Base-by-base conservation (phyloP, 2,888 invertebrate species). In the Synergus japonicus region DNA sequence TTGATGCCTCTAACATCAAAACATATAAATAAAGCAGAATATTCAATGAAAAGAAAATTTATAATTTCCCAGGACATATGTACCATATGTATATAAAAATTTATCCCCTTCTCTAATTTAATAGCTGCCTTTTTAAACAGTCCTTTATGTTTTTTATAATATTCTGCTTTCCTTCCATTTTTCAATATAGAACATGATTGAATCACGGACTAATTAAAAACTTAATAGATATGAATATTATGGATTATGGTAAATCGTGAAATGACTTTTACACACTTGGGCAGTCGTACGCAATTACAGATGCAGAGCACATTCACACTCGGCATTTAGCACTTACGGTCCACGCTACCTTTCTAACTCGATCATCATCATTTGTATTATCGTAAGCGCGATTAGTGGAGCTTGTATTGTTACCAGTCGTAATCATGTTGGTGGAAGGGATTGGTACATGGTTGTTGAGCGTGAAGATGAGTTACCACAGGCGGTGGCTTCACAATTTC, bases 371-470 rank as follows among this genome's bases (percentile, higher is more conserved):
- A n/a, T 15, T 54, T 54, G 37, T 49, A 58, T 73, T n/a, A 54
- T 73, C 54, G 54, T 41, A 73, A 58, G 54, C 41, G 12, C 37
- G 18, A 29, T 73, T 41, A 10, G n/a, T 15, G 7, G 4, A 29
- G 7, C 5, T 49, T 58, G 9, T n/a, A 10, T 73, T 41, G 87
- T 91, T 91, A 92, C 92, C 92, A 92, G 83, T 92, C 91, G 83
- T 92, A 92, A 77, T 90, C 87, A 83, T 91, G 90, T 79, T 92
- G 90, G 86, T 88, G 90, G 86, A 88, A 91, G 78, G 89, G 91
- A 85, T 91, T 91, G 81, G 91, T 91, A 84, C 89, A 91, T 77
- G 92, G 92, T 83, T 92, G 92, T 86, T 92, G 92, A 83, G 90
- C 91, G 86, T 92, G 92, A 77, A 92, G 86, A 83, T 90, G 91